Percentiles rank a stretch among this genome's conserved stretches.
Conservation (phyloP, 2,797 vertebrate species). For the Pseudochirops cupreus region DNA sequence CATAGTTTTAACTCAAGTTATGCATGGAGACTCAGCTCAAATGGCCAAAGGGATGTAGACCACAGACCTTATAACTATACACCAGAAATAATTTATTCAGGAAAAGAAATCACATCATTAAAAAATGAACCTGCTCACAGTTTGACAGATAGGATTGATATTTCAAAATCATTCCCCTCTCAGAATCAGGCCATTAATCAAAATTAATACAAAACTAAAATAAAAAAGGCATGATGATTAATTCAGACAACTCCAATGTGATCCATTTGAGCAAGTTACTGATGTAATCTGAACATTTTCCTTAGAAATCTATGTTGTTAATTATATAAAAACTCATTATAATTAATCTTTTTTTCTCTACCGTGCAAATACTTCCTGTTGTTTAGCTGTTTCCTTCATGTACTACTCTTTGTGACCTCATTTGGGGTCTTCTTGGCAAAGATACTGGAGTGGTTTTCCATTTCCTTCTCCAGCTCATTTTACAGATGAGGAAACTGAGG, state of each 20-base stretch:
- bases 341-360: not conserved
- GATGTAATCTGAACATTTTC: not conserved
- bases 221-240: not conserved
- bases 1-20: not conserved
- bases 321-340: not conserved
- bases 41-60: not conserved
- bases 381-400: not conserved
- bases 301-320: not conserved
- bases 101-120: not conserved
- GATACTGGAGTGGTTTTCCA: not conserved
- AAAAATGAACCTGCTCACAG: not conserved
- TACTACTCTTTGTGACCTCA: not conserved
- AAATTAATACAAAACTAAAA: not conserved
- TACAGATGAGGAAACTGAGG: not conserved
- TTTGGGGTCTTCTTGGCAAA: not conserved
- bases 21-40: not conserved
- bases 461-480: not conserved
- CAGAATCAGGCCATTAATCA: not conserved
- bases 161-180: not conserved
- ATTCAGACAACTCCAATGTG: not conserved
- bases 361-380: not conserved
- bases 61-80: not conserved
- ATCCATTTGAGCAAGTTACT: not conserved
- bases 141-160: not conserved
- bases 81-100: not conserved